Conservation (phyloP, 2,888 invertebrate species). For the Eupithecia abbreviata region DNA sequence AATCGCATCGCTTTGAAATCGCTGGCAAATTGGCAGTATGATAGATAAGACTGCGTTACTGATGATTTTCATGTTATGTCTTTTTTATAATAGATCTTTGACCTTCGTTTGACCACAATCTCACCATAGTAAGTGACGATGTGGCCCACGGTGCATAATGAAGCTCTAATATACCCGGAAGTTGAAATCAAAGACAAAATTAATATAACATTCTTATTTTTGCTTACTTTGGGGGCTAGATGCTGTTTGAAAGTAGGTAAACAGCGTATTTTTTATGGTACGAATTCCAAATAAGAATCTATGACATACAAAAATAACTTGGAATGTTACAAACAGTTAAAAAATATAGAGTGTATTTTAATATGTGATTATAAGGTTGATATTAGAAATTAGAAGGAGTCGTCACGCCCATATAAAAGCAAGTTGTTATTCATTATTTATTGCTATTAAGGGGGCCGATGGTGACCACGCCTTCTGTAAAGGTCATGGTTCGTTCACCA, state of each 20-base stretch:
- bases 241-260: not conserved
- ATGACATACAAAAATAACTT: not conserved
- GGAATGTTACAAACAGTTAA: not conserved
- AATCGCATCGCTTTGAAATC: too few relatives aligned
- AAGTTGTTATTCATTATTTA: slow-evolving; percentile 4
- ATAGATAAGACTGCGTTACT: too few relatives aligned
- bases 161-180: too few relatives aligned
- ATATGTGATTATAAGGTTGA: not conserved
- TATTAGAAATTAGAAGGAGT: not conserved
- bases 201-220: too few relatives aligned
- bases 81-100: too few relatives aligned
- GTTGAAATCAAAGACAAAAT: too few relatives aligned
- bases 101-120: too few relatives aligned
- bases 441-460: slow-evolving; percentile 11
- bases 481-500: slow-evolving; percentile 10
- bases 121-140: too few relatives aligned
- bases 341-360: not conserved
- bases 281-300: not conserved
- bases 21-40: too few relatives aligned
- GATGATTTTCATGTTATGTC: too few relatives aligned
- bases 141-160: too few relatives aligned
- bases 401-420: slow-evolving; percentile 1
- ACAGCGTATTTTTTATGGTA: not conserved
- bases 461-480: slow-evolving; percentile 22
- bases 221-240: not conserved